Evolutionary conservation across 2,797 vertebrate species (phyloP), one percentile per base, ranked within the genome.

Genomic region (Sebastes flavidus): DNA sequence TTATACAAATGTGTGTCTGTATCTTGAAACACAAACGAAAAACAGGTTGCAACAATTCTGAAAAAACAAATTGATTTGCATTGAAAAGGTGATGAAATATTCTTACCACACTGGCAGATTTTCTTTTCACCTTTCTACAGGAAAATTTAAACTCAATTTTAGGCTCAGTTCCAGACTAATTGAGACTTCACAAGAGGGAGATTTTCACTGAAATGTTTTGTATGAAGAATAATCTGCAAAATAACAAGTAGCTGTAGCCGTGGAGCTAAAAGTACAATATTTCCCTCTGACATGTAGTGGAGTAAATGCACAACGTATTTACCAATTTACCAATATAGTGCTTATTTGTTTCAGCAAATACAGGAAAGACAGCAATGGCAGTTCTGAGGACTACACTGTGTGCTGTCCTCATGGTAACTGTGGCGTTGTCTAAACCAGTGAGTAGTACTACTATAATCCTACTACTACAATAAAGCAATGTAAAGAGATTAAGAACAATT

Each of bases 341-440:
- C 69, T 68, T 20, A 27, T 72, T 59, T 82, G 20, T 88, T 78
- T 81, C 68, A 82, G 65, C 5, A 52, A 46, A 77, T 20, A 58
- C 49, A 81, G 62, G 6, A 73, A 24, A 49, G 5, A 55, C 22
- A 68, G 59, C 56, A 5, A 91, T 90, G 87, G 71, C 65, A 6
- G 1, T 75, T 29, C 58, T 88, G 20, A 61, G 61, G 70, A 72
- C 14, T 2, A 5, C 24, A 5, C 58, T 93, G 52, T 84, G 68
- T 16, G 42, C 55, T 12, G 30, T 73, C 13, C 9, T 91, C 22
- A 71, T 92, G 81, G 61, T 90, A 70, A 88, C 88, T 12, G 46
- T 72, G 5, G 83, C 24, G 24, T 13, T 81, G 29, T 87, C 87
- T 36, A 93, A 88, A 87, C 89, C 88, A 18, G 92, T 94, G 73